Evolutionary conservation across 2,113 vertebrate genomes (phyloP), one percentile per base, ranked within the genome.

Genomic region (Oryzias woworae): DNA sequence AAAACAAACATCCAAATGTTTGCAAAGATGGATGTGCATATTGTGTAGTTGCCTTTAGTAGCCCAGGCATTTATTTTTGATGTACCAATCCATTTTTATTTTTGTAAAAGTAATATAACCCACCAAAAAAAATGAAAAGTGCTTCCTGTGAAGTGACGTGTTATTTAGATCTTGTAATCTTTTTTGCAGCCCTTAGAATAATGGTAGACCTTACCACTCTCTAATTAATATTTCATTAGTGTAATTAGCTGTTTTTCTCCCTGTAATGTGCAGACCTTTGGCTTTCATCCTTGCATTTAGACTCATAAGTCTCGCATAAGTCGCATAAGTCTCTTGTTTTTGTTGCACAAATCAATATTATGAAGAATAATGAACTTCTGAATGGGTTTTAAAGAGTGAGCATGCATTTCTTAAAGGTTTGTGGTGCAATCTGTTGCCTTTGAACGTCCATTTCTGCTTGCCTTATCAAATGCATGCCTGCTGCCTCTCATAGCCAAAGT

Each of bases 151-250:
- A 63, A 72, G 58, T 57, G 53, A 66, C 14, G 14, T 54, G 43
- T 36, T 42, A 26, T 64, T 72, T 58, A 53, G 61, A 75, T 65
- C 36, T 36, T 13, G 36, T 12, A 10, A 36, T 58, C 68, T 65
- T 46, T 64, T 64, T 60, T 58, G 58, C 58, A 61, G 66, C 43
- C 44, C 10, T 62, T 45, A 71, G 45, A 73, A 80, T 66, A 73
- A 76, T 53, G 44, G 36, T 43, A 60, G 55, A 58, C 26, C 48
- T 51, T 73, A 60, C 42, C 65, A 17, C 15, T 18, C 57, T 57
- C 51, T 73, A 59, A 82, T 77, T 78, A 70, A 75, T 76, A 74
- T 26, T 63, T 64, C 65, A 70, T 85, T 43, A 62, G 52, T 71
- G 82, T 72, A 71, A 85, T 80, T 66, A 66, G 56, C 41, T 47